These are phyloP conservation scores for Hemicrepidius hirtus DNA, from an alignment of 2,888 invertebrate genomes.

Conservation along the genomic window DNA sequence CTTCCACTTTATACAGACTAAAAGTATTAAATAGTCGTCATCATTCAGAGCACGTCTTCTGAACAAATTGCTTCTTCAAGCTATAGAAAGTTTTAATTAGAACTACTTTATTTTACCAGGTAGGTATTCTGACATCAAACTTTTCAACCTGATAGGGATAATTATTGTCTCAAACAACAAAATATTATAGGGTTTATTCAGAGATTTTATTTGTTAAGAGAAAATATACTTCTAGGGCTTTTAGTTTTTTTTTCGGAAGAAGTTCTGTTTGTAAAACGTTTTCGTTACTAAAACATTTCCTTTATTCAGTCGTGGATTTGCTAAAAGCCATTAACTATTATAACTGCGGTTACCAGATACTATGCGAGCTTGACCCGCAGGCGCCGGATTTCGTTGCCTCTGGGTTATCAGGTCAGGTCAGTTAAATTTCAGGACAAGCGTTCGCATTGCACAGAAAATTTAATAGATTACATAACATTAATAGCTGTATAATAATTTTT, in stretches of 20 bases:
- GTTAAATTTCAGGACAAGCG: not conserved
- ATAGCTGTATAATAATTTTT: too few relatives aligned
- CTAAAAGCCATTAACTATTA: conserved; percentile 20
- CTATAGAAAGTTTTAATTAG: conserved; percentile 27
- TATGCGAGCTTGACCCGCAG: conserved; percentile 6
- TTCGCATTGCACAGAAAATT: too few relatives aligned
- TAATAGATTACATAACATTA: too few relatives aligned
- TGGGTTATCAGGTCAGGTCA: not conserved
- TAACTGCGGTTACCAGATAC: conserved; percentile 12
- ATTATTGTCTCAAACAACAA: conserved; percentile 7
- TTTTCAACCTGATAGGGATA: not conserved
- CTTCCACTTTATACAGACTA: conserved; percentile 6
- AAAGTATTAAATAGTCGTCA: conserved; percentile 18
- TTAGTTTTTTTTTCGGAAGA: conserved; percentile 5
- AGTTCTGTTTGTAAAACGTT: conserved; percentile 20
- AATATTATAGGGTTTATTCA: not conserved
- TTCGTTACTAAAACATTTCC: conserved; percentile 15
- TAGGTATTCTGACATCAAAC: conserved; percentile 11
- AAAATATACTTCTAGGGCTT: not conserved
- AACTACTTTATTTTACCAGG: conserved; percentile 16
- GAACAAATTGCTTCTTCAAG: conserved; percentile 5
- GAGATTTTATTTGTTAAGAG: too few relatives aligned
- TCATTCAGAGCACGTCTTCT: conserved; percentile 16
- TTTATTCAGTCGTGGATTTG: conserved; percentile 19
- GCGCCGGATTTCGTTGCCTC: conserved; percentile 11